Conservation (phyloP, 2,113 vertebrate genomes). For the Cynoglossus semilaevis region DNA sequence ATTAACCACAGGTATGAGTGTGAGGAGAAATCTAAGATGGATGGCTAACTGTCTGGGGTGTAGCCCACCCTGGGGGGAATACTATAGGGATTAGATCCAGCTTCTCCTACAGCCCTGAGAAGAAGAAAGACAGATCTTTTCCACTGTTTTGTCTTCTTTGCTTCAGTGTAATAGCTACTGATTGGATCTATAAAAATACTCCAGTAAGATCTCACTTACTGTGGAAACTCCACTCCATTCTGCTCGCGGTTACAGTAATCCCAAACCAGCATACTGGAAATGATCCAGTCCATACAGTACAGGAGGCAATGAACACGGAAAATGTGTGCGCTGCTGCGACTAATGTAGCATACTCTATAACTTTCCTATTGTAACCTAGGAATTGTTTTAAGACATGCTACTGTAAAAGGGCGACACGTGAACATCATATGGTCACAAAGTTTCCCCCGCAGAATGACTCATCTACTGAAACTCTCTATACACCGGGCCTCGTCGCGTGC, state of each 20-base stretch:
- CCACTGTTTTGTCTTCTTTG: slow-evolving; percentile 9
- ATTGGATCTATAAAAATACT: too few species aligned
- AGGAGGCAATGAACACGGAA: slow-evolving; percentile 60
- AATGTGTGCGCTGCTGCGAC: slow-evolving; percentile 26
- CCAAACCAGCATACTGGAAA: slow-evolving; percentile 52
- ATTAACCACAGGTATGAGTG: too few species aligned
- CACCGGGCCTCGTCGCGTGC: slow-evolving; percentile 26
- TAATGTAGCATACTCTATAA: slow-evolving; percentile 27
- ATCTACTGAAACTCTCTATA: slow-evolving; percentile 7
- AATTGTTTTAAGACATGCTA: background rate
- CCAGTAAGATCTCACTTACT: slow-evolving; percentile 33
- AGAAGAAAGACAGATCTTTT: slow-evolving; percentile 9
- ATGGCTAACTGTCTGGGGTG: too few species aligned
- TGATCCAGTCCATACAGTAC: slow-evolving; percentile 46
- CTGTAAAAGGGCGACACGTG: slow-evolving; percentile 3
- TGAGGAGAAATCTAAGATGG: too few species aligned
- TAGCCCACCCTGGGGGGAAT: too few species aligned
- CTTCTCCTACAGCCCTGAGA: too few species aligned
- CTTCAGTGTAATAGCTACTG: too few species aligned
- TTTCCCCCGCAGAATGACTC: slow-evolving; percentile 17
- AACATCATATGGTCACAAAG: background rate
- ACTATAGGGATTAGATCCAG: too few species aligned
- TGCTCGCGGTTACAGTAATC: slow-evolving; percentile 37
- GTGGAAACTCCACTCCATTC: slow-evolving; percentile 60
- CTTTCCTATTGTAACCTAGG: slow-evolving; percentile 39